Evolutionary conservation across 2,888 invertebrate genomes (phyloP).

Genomic region (Perdita meconis): DNA sequence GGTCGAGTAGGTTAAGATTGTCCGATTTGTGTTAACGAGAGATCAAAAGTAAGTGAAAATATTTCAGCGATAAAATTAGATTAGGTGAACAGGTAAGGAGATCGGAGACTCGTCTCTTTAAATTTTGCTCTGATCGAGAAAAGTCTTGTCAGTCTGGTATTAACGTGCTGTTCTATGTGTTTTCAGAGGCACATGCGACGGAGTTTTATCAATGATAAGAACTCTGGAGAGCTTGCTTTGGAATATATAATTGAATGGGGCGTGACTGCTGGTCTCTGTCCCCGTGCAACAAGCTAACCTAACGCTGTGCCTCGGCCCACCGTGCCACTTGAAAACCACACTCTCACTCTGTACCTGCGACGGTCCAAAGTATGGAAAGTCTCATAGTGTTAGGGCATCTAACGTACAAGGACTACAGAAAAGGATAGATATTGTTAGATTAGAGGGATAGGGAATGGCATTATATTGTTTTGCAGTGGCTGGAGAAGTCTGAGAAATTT

Average conservation of each 20-base stretch:
- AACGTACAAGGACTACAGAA: slow-evolving; percentile 68
- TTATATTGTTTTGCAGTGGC: slow-evolving; percentile 75
- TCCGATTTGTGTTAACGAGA: no score
- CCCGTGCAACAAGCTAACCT: slow-evolving; percentile 80
- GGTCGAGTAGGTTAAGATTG: no score
- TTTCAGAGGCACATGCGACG: slow-evolving; percentile 84
- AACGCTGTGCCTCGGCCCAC: slow-evolving; percentile 83
- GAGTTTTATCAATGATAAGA: slow-evolving; percentile 83
- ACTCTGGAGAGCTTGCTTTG: slow-evolving; percentile 83
- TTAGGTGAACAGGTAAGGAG: slow-evolving; percentile 66
- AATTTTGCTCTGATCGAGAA: slow-evolving; percentile 71
- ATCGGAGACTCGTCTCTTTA: slow-evolving; percentile 66
- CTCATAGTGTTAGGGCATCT: slow-evolving; percentile 77
- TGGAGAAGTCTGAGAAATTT: no score
- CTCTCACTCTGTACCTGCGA: slow-evolving; percentile 84
- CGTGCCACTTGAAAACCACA: slow-evolving; percentile 83
- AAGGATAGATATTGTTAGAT: slow-evolving; percentile 69
- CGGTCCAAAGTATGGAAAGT: slow-evolving; percentile 84
- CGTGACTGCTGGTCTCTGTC: slow-evolving; percentile 82
- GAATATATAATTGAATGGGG: slow-evolving; percentile 81
- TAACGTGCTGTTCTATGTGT: slow-evolving; percentile 84
- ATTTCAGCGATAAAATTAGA: slow-evolving; percentile 71
- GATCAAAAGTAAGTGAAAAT: slow-evolving; percentile 70
- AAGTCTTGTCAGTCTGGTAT: slow-evolving; percentile 84
- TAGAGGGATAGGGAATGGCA: slow-evolving; percentile 71